Evolutionary conservation across 2,888 invertebrate species (phyloP).

Genomic region (Tigriopus californicus): DNA sequence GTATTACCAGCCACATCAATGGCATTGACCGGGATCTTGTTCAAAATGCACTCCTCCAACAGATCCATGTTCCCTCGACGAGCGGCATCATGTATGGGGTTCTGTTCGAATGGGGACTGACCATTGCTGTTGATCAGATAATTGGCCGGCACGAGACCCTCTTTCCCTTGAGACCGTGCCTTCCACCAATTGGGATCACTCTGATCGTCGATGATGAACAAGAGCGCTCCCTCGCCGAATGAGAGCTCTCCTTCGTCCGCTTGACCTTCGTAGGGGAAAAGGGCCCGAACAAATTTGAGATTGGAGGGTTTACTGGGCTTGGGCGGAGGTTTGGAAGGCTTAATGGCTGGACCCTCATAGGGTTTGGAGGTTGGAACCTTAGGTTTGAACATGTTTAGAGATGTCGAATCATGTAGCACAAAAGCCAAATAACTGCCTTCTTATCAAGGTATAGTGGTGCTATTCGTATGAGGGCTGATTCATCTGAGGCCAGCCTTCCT

Average conservation of each 20-base stretch:
- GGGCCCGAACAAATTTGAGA: slow-evolving; percentile 1
- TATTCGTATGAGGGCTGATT: too few species aligned
- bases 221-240: slow-evolving; percentile 27
- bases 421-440: too few species aligned
- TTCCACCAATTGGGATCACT: slow-evolving; percentile 21
- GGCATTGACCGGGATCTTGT: slow-evolving; percentile 1
- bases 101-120: neutral
- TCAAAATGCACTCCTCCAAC: neutral
- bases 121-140: neutral
- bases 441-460: too few species aligned
- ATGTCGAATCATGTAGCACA: too few species aligned
- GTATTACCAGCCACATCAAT: neutral
- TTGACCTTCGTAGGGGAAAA: neutral
- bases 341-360: too few species aligned
- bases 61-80: slow-evolving; percentile 6
- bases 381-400: too few species aligned
- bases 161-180: slow-evolving; percentile 24
- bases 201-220: slow-evolving; percentile 30
- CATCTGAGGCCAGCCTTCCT: too few species aligned
- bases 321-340: neutral
- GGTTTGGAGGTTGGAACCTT: too few species aligned
- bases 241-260: neutral
- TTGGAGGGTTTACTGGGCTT: slow-evolving; percentile 1
- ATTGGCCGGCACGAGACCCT: slow-evolving; percentile 11
- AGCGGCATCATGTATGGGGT: slow-evolving; percentile 3